A percentile compares a stretch with the other conserved stretches of the same genome.
phyloP scores from a whole-genome alignment of 2,113 vertebrate species.

The Columbina picui region DNA sequence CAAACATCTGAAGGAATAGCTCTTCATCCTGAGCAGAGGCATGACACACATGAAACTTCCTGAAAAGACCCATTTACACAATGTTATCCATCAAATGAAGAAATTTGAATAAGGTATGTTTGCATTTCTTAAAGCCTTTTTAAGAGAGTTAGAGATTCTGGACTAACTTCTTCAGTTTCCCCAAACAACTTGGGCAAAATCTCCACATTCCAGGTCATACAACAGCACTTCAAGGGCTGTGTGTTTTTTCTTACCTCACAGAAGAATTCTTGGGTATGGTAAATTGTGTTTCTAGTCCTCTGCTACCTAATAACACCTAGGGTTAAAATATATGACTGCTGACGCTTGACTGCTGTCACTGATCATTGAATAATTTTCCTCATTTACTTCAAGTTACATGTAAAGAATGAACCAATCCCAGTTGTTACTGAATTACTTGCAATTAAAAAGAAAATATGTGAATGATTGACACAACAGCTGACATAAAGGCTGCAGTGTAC shows the following conservation, averaged over 20 bases:
- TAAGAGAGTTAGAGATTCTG: not conserved
- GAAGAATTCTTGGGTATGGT: not conserved
- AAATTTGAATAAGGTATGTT: not conserved
- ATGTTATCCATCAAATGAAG: not conserved
- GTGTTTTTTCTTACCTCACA: not conserved
- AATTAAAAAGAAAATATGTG: not conserved
- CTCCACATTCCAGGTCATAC: not conserved
- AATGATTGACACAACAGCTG: not conserved
- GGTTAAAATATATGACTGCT: not conserved
- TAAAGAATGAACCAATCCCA: not conserved
- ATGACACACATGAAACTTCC: not conserved
- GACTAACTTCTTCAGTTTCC: not conserved
- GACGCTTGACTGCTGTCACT: not conserved
- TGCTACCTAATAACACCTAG: not conserved
- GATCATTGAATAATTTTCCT: not conserved
- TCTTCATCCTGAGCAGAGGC: not conserved
- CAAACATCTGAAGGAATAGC: not conserved
- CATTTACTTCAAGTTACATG: not conserved
- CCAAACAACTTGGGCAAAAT: not conserved
- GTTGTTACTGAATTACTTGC: not conserved
- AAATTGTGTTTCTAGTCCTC: not conserved
- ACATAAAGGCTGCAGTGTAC: not conserved
- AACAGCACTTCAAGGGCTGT: not conserved
- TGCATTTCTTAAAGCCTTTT: not conserved
- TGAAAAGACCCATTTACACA: not conserved